Evolutionary conservation across 2,888 invertebrate species (phyloP), one percentile per base, ranked within the genome.

Genomic region (Cyaniris semiargus): DNA sequence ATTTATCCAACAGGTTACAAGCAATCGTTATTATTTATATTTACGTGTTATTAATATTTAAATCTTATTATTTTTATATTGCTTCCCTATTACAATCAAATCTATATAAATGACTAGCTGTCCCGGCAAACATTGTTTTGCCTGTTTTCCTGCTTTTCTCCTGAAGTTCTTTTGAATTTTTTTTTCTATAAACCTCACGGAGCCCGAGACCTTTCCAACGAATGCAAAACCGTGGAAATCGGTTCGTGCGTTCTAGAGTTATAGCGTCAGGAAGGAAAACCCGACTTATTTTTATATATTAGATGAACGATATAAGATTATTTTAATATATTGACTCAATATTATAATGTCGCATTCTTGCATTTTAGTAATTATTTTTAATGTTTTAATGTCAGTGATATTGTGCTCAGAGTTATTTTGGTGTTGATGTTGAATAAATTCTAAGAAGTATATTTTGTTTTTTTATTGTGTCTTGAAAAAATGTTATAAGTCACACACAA

Each of bases 331-430:
- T 44, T 44, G 21, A 21, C 44, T 7, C 70, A 21, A 8, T 56
- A 58, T 23, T n/a, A 21, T 23, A n/a, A 53, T 81, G 80, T 79
- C 76, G 70, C 71, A 71, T 71, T 71, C 70, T 53, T 72, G 71
- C 71, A 71, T 71, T 80, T 78, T 79, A 78, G 76, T 80, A 83
- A 82, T 78, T 83, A 79, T 85, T 81, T 81, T 86, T 86, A 86
- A 88, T 87, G 86, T 86, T 81, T 77, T 78, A 84, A 86, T 88
- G 85, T 89, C 87, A 86, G 89, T 91, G 90, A 90, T 90, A 89
- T 86, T 89, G 87, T 90, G 90, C 91, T 91, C 91, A 91, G 88
- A 88, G 85, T 84, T 87, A 84, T 84, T 85, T 82, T 82, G 84
- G 87, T 87, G 85, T 84, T 80, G 77, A 84, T 84, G 80, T 81